Evolutionary conservation across 2,797 vertebrate species (phyloP), one percentile per base, ranked within the genome.

Genomic region (Arrhamphus sclerolepis): DNA sequence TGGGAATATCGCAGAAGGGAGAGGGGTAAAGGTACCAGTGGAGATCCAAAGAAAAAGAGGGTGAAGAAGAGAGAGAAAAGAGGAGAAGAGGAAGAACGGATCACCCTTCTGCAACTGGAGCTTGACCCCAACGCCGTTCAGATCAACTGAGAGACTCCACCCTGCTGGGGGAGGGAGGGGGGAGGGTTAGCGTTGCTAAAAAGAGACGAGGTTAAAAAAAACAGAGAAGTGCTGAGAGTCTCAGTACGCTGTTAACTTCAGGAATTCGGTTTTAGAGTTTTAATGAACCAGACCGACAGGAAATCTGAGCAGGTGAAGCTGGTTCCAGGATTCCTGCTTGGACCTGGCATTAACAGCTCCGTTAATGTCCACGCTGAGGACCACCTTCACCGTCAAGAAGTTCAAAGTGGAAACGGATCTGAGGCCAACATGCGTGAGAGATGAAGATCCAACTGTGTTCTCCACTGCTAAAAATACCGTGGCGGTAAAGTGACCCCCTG

Each of bases 391-490:
- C 1, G 2, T 1, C 7, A 29, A 62, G 17, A 46, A 18, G 29
- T 17, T 48, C 0, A 2, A 34, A 11, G 18, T 43, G 22, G 34
- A 69, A 63, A 13, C 3, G 6, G 13, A 61, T 14, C 6, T 26
- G 4, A 22, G 0, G 24, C 61, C 51, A 70, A 70, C 44, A 48
- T 8, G 0, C 0, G 52, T 22, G 72, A 40, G 9, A 9, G 57
- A 62, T 52, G 14, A 60, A 52, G 65, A 72, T 34, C 48, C n/a
- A 5, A 43, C 44, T 64, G 29, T 78, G 70, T 72, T 77, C 72
- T 77, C 54, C 48, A 67, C 39, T 68, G 68, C 85, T 89, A 89
- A 47, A 75, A 85, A 86, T 87, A 87, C 68, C 22, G 29, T 0
- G 0, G 10, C 50, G 47, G 79, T 83, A 80, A 85, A 72, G 58